Evolutionary conservation across 2,888 invertebrate genomes (phyloP).

Genomic region (Sympetrum striolatum): DNA sequence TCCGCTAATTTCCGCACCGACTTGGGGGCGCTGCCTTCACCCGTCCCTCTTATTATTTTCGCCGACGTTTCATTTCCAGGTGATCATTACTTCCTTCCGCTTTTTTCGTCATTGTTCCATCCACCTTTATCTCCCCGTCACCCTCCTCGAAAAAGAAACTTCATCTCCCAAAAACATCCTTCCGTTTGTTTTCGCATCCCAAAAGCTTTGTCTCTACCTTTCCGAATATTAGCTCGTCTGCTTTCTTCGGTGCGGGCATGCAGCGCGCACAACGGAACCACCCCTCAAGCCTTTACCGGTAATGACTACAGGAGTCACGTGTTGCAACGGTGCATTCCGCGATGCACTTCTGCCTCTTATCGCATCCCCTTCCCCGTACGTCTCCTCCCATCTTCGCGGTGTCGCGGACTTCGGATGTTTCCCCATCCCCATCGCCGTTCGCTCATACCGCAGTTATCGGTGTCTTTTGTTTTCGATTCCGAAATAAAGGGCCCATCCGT

Average conservation of each 20-base stretch:
- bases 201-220: neutral
- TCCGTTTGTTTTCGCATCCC: neutral
- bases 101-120: conserved; percentile 3
- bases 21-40: neutral
- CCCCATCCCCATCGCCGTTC: neutral
- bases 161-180: neutral
- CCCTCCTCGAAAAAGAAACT: neutral
- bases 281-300: conserved; percentile 26
- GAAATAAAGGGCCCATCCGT: neutral
- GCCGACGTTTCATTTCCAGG: neutral
- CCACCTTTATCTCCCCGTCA: neutral
- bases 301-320: conserved; percentile 24
- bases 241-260: neutral
- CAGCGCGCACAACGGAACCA: neutral
- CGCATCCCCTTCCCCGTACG: neutral
- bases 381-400: neutral
- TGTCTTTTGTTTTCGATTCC: too few species aligned
- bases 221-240: neutral
- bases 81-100: neutral
- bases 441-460: too few species aligned
- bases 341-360: neutral
- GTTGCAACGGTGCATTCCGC: neutral
- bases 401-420: neutral
- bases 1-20: neutral
- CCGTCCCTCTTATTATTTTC: neutral